phyloP scores from a whole-genome alignment of 2,888 invertebrate species.

The Ichneumoninae sp. region DNA sequence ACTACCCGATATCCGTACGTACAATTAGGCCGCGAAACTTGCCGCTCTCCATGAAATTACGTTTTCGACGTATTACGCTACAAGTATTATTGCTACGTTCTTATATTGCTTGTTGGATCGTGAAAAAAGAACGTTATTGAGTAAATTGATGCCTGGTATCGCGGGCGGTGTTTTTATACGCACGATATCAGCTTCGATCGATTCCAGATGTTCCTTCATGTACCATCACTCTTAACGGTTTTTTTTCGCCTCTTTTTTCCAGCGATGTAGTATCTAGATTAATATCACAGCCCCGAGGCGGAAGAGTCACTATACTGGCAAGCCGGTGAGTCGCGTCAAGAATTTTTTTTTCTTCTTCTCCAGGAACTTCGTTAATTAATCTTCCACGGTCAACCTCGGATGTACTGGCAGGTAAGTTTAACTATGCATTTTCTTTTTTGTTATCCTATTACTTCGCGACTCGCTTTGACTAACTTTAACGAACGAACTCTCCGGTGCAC shows the following conservation, averaged over 20 bases:
- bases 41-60: conserved; percentile 24
- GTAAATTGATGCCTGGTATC: conserved; percentile 6
- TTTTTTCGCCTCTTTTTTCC: not conserved
- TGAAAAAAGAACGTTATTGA: not conserved
- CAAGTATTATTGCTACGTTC: not conserved
- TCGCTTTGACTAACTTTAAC: conserved; percentile 18
- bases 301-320: conserved; percentile 25
- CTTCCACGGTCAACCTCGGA: conserved; percentile 19
- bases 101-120: not conserved
- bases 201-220: conserved; percentile 22
- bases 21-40: conserved; percentile 41
- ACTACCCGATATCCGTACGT: conserved; percentile 36
- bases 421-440: conserved; percentile 10
- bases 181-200: not conserved
- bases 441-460: conserved; percentile 1
- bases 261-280: conserved; percentile 38
- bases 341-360: not conserved
- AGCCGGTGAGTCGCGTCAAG: not conserved
- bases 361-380: conserved; percentile 49
- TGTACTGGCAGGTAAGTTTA: conserved; percentile 21
- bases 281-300: conserved; percentile 25
- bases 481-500: not conserved
- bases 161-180: conserved; percentile 1
- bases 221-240: not conserved
- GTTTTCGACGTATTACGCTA: not conserved